A percentile compares a stretch with the other conserved stretches of the same genome.
These are phyloP conservation scores for Spinibarbus caldwelli DNA, from an alignment of 2,797 vertebrate species.

Conservation along the genomic window DNA sequence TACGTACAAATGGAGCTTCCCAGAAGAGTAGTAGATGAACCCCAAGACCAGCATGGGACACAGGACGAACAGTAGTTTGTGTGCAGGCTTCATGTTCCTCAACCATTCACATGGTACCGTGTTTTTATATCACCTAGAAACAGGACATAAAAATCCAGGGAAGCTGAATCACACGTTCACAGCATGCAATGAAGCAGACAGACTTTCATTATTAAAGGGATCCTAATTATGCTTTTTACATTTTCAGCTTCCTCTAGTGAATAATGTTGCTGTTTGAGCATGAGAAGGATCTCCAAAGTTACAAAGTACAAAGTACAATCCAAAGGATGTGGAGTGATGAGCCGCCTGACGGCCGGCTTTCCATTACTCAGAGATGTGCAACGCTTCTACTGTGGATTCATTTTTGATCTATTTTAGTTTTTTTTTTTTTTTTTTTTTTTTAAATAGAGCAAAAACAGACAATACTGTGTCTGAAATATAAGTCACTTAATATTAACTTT, in stretches of 20 bases:
- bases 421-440: accelerated
- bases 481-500: neutral
- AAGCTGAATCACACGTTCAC: constrained; percentile 18
- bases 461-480: neutral
- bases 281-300: neutral
- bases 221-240: neutral
- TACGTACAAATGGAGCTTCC: constrained; percentile 89
- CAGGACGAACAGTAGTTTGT: constrained; percentile 94
- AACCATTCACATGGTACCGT: constrained; percentile 89
- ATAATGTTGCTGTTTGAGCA: neutral
- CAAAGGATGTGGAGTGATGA: neutral
- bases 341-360: neutral
- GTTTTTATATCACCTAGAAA: constrained; percentile 83
- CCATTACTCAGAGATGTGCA: neutral
- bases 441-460: neutral
- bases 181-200: constrained; percentile 12
- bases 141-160: neutral
- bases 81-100: constrained; percentile 92
- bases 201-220: neutral
- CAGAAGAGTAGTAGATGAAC: constrained; percentile 95
- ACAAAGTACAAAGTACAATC: neutral
- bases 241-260: neutral
- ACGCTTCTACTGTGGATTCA: neutral
- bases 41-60: constrained; percentile 94
- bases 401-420: neutral